These are phyloP conservation scores for Heliconius charithonia DNA, from an alignment of 2,888 invertebrate species.

Conservation along the genomic window DNA sequence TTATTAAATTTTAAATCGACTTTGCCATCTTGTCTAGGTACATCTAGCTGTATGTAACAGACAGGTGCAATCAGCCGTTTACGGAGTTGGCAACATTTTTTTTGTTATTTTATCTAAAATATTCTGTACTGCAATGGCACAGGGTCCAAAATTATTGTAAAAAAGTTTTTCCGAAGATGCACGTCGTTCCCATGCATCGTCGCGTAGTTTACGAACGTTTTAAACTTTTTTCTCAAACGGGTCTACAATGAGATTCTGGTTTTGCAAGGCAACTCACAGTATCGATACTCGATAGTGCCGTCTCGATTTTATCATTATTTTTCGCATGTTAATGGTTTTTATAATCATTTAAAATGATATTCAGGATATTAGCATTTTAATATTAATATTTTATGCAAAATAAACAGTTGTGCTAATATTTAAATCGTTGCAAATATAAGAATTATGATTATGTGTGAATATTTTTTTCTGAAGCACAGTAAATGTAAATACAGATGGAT, in stretches of 20 bases:
- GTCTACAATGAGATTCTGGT: conserved; percentile 82
- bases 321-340: conserved; percentile 47
- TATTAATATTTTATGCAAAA: conserved; percentile 22
- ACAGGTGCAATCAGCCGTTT: conserved; percentile 75
- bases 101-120: conserved; percentile 53
- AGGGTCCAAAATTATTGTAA: conserved; percentile 57
- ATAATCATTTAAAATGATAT: conserved; percentile 33
- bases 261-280: conserved; percentile 77
- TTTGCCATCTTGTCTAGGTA: conserved; percentile 48
- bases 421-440: background rate
- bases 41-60: conserved; percentile 64
- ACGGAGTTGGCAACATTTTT: conserved; percentile 68
- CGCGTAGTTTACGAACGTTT: conserved; percentile 68
- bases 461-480: background rate
- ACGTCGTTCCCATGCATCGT: conserved; percentile 78
- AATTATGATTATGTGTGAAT: background rate
- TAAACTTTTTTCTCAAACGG: conserved; percentile 72
- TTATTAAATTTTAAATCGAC: conserved; percentile 23
- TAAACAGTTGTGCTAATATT: conserved; percentile 3
- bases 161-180: conserved; percentile 61
- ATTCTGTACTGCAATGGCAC: conserved; percentile 57
- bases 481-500: background rate
- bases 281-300: conserved; percentile 70
- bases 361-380: conserved; percentile 28
- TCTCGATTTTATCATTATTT: conserved; percentile 64